These are phyloP conservation scores for Leptinotarsa defecta DNA, from an alignment of 1,140 invertebrate species.

Conservation along the genomic window DNA sequence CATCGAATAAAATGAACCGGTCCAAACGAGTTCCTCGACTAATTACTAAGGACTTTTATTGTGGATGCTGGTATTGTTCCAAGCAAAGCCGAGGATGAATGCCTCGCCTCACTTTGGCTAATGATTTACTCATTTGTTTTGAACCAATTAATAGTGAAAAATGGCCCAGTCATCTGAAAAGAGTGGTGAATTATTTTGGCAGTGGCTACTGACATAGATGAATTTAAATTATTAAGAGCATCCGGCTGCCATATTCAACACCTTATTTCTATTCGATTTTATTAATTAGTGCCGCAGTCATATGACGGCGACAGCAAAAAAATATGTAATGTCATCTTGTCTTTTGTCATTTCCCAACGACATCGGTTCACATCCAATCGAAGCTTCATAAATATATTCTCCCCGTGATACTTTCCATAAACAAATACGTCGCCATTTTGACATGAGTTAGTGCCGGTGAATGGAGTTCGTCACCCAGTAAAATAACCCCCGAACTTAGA, in stretches of 20 bases:
- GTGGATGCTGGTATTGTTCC: conserved; percentile 13
- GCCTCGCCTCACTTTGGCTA: not conserved
- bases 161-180: not conserved
- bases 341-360: not conserved
- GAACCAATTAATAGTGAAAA: conserved; percentile 21
- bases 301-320: no score
- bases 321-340: no score
- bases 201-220: no score
- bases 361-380: not conserved
- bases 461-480: conserved; percentile 27
- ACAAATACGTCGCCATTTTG: conserved; percentile 18
- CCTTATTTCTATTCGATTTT: no score
- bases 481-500: conserved; percentile 26
- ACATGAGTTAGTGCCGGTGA: conserved; percentile 16
- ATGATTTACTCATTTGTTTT: conserved; percentile 19
- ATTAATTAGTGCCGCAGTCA: no score
- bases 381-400: not conserved
- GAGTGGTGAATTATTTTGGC: no score
- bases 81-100: not conserved
- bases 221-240: no score
- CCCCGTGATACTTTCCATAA: not conserved
- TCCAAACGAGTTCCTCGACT: conserved; percentile 46
- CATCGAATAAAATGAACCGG: conserved; percentile 42
- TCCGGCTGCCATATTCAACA: no score
- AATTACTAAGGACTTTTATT: conserved; percentile 45